Base-by-base conservation (phyloP, 1,140 invertebrate genomes). In the Acromyrmex heyeri region DNA sequence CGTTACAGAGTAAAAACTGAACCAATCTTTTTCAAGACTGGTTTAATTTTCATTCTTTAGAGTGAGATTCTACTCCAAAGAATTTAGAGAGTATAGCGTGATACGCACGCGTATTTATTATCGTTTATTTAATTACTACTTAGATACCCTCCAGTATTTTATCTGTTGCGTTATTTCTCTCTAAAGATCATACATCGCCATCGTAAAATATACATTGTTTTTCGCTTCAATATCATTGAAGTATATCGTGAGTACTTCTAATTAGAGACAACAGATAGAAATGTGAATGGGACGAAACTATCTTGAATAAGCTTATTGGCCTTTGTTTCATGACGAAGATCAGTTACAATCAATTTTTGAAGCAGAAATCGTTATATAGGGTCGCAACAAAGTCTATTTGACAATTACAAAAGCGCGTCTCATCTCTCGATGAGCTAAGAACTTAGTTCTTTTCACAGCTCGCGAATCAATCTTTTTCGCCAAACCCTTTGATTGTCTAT, bases 321-420 rank as follows among this genome's bases (percentile, higher is more conserved):
- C 14, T 61, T 61, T 73, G 38, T 62, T 53, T 73, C 38, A 18
- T 34, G 34, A 16, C 8, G 38, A 30, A 73, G 57, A 82, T 18
- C 30, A n/a, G 8, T 12, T 48, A 27, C 12, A 53, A 83, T 83
- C 57, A 69, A 83, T 83, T 83, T 83, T 83, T 38, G 27, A 83
- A n/a, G 10, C 57, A 38, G 38, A 75, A 69, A 69, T 83, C 79
- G 44, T 57, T 61, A 61, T 34, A 75, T 27, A 30, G 57, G 24
- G 38, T 75, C 38, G 27, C 57, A 82, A 55, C 62, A n/a, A 61
- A 30, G 24, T 61, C 61, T 16, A 18, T n/a, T 27, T 8, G 18
- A 30, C 18, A 48, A 34, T 12, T 30, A 18, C 21, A n/a, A 34
- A 53, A 21, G 48, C 12, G 7, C n/a, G 30, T n/a, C 4, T 6